Evolutionary conservation across 2,797 vertebrate genomes (phyloP).

Genomic region (Acanthornis magna): DNA sequence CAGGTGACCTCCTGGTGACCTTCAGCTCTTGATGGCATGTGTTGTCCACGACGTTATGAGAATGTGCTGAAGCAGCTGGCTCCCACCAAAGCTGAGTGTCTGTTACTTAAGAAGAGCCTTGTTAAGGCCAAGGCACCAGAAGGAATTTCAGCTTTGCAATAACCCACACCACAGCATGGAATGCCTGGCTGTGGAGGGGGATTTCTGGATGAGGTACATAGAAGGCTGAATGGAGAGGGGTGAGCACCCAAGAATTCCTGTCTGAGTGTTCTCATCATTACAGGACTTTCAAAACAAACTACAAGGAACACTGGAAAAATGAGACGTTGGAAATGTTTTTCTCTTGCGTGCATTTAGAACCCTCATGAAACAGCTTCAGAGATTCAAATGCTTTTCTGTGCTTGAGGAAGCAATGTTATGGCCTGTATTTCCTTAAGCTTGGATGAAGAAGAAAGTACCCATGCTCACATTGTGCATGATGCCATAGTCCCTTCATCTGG

Average conservation of each 20-base stretch:
- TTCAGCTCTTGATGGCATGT: not conserved
- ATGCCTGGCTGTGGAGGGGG: fast-evolving
- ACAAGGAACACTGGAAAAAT: not conserved
- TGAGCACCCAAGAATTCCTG: not conserved
- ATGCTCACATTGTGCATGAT: not conserved
- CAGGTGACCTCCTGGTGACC: not conserved
- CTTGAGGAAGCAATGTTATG: not conserved
- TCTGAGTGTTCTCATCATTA: not conserved
- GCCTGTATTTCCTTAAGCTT: not conserved
- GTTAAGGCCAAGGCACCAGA: not conserved
- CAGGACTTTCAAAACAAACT: not conserved
- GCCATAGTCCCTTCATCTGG: not conserved
- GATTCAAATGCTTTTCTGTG: not conserved
- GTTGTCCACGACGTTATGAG: not conserved
- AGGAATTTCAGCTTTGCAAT: not conserved
- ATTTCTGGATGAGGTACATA: not conserved
- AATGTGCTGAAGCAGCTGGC: not conserved
- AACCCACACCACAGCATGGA: not conserved
- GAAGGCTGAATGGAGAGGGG: not conserved
- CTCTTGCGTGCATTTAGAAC: not conserved
- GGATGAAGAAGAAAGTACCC: not conserved
- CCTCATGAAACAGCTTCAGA: not conserved
- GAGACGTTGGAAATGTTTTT: not conserved
- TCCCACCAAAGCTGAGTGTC: not conserved
- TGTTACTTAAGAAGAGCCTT: not conserved